phyloP scores from a whole-genome alignment of 2,888 invertebrate species.

The Eledona agricola region DNA sequence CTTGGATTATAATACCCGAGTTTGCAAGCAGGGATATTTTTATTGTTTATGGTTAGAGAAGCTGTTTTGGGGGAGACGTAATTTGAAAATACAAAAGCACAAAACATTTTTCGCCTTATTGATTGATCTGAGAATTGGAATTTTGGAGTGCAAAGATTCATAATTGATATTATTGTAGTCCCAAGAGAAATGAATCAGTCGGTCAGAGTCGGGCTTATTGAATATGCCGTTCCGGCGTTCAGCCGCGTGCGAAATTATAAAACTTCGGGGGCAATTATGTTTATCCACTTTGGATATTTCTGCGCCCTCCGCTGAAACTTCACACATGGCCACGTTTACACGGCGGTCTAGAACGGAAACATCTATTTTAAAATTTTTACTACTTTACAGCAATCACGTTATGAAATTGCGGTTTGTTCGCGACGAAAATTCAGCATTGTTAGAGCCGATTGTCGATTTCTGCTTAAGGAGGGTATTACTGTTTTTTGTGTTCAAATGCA shows the following conservation, averaged over 20 bases:
- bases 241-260: constrained; percentile 48
- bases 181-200: constrained; percentile 60
- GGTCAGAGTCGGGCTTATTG: constrained; percentile 51
- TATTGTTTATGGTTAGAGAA: constrained; percentile 18
- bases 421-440: no score
- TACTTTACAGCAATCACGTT: no score
- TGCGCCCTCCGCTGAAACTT: constrained; percentile 24
- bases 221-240: constrained; percentile 42
- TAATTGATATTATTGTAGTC: constrained; percentile 59
- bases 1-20: constrained; percentile 38
- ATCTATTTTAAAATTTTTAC: no score
- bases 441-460: no score
- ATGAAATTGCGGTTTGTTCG: no score
- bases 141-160: constrained; percentile 52
- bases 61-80: constrained; percentile 6
- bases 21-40: no score
- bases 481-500: no score
- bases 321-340: constrained; percentile 23
- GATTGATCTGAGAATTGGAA: constrained; percentile 43
- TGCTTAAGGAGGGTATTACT: neutral
- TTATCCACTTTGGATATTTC: constrained; percentile 45
- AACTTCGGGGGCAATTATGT: constrained; percentile 51
- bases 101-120: constrained; percentile 18
- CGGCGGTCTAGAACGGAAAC: no score
- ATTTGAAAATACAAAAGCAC: constrained; percentile 8